Evolutionary conservation across 2,797 vertebrate genomes (phyloP), one percentile per base, ranked within the genome.

Genomic region (Sebastes goodei): DNA sequence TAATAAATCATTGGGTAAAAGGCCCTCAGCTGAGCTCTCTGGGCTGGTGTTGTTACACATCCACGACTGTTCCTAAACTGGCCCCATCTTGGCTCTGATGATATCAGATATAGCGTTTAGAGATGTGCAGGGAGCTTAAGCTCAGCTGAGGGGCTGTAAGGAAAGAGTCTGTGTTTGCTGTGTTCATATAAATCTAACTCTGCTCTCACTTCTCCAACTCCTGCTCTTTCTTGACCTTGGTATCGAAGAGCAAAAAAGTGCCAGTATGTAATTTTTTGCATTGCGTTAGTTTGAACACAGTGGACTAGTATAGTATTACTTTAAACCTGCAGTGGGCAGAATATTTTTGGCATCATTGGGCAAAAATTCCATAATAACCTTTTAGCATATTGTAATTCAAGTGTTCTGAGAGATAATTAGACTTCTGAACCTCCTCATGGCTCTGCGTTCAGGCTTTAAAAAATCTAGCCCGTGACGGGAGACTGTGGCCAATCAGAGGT

Each of bases 1-100:
- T 76, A 87, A 90, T 93, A 91, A 89, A 93, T 93, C 84, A 83
- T 67, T 8, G 65, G 85, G 71, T 89, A 84, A 90, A 80, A 84
- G 86, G 75, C 81, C 66, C 65, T 81, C 64, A 61, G 78, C 76
- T 42, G 53, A 61, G 80, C 80, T 78, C 78, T 79, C n/a, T 38
- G 33, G 62, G 21, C 59, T 53, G 20, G 42, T 77, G 81, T 62
- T 76, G 82, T 81, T 90, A 62, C 64, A 65, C 78, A 53, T 70
- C 56, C 65, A 69, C 67, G 64, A 69, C 82, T 65, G 80, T 74
- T 85, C 68, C 82, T 82, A 59, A 74, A 71, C 74, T 27, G 53
- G 66, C 69, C 56, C 63, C 52, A 62, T 65, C 84, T 75, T 27
- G 64, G 64, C 65, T 85, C 79, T 78, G 82, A 91, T 78, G 78